Conservation (phyloP, 2,113 vertebrate genomes). For the Rhegmatorhina hoffmannsi region DNA sequence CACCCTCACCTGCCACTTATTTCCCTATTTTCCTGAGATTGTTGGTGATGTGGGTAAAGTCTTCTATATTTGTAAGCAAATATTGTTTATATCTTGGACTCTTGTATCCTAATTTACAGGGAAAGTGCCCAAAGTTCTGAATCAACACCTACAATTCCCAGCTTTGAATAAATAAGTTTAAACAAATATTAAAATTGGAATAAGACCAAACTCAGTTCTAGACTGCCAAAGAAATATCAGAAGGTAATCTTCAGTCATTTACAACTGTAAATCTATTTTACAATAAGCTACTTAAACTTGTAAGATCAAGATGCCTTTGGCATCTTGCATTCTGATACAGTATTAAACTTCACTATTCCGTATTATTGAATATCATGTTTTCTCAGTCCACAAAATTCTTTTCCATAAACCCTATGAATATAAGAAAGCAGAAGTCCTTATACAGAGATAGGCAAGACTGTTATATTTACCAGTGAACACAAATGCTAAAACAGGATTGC, state of each 20-base stretch:
- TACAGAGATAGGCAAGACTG: background rate
- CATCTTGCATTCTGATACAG: background rate
- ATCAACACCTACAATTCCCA: background rate
- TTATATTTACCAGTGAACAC: background rate
- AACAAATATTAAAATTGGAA: background rate
- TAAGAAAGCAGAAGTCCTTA: background rate
- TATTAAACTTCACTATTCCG: background rate
- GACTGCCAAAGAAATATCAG: background rate
- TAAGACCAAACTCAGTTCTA: background rate
- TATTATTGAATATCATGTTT: background rate
- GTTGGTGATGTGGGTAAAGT: background rate
- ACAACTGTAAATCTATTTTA: background rate
- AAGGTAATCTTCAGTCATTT: background rate
- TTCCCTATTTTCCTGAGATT: background rate
- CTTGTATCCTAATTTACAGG: background rate
- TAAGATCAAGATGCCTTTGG: background rate
- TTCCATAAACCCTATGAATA: background rate
- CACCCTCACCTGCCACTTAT: fast-evolving
- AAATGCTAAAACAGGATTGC: background rate
- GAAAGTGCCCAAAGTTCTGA: background rate
- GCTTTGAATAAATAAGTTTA: background rate
- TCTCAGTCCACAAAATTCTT: background rate
- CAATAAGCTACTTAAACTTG: background rate
- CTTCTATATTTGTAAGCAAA: background rate
- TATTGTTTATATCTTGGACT: background rate